phyloP scores from a whole-genome alignment of 2,113 vertebrate species.

The Malurus alboscapulatus region DNA sequence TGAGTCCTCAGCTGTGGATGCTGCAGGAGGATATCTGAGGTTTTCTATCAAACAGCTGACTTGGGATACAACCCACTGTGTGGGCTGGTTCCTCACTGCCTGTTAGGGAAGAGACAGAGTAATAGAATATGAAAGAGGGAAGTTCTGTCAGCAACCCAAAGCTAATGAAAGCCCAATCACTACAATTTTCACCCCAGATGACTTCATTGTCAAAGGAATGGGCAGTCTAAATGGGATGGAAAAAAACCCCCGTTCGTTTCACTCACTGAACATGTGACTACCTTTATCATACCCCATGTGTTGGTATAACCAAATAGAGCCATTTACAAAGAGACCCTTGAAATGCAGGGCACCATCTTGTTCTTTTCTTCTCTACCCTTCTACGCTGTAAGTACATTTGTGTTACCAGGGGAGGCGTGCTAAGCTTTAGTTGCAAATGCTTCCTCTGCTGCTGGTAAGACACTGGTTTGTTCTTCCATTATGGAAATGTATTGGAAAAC shows the following conservation, averaged over 20 bases:
- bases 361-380: no score
- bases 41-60: neutral
- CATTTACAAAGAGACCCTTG: no score
- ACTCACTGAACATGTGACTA: neutral
- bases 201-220: neutral
- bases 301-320: neutral
- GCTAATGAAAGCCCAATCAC: neutral
- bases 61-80: neutral
- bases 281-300: neutral
- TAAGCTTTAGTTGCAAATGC: neutral
- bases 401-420: neutral
- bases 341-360: no score
- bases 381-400: no score
- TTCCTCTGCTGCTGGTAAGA: neutral
- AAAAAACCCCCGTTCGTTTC: neutral
- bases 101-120: neutral
- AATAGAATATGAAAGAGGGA: neutral
- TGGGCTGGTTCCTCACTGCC: neutral
- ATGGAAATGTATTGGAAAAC: neutral
- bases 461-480: neutral
- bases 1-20: fast-evolving
- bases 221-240: neutral
- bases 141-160: neutral
- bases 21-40: neutral
- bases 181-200: neutral